Conservation (phyloP, 92 coral and sea anemone genomes). For the Siderastrea siderea region DNA sequence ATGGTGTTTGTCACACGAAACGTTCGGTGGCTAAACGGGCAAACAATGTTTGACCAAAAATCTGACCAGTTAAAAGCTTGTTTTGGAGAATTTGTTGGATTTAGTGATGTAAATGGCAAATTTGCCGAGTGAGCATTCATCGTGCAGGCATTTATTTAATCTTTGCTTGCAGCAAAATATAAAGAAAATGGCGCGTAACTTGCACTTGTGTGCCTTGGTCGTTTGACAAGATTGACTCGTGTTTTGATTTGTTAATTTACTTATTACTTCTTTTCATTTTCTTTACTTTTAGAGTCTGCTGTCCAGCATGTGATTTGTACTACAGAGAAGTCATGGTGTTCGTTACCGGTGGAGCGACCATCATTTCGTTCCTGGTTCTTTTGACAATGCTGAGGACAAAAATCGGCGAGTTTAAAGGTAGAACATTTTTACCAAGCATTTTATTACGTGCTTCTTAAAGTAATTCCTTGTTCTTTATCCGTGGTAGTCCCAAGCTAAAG, state of each 20-base stretch:
- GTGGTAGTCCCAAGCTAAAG: too few relatives aligned
- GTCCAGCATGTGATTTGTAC: slow-evolving; percentile 62
- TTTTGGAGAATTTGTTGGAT: too few relatives aligned
- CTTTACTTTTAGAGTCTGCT: slow-evolving; percentile 42
- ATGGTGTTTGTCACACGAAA: too few relatives aligned
- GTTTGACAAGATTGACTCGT: background rate
- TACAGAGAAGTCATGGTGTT: slow-evolving; percentile 89
- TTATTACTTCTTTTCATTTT: background rate
- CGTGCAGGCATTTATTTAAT: too few relatives aligned
- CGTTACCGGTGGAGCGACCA: slow-evolving; percentile 89
- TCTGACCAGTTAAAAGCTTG: too few relatives aligned
- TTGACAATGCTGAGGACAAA: slow-evolving; percentile 70
- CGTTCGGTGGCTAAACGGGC: too few relatives aligned
- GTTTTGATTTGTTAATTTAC: background rate
- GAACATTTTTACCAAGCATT: background rate
- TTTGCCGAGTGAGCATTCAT: too few relatives aligned
- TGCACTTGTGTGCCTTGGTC: too few relatives aligned
- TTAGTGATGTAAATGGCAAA: too few relatives aligned
- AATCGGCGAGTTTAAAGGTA: slow-evolving; percentile 60
- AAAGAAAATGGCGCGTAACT: background rate
- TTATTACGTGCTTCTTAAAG: too few relatives aligned
- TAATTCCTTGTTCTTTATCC: too few relatives aligned
- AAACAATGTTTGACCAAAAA: too few relatives aligned
- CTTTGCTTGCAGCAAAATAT: background rate
- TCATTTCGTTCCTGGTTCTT: slow-evolving; percentile 76